These are phyloP conservation scores for Drosophila setifemur DNA, from an alignment of 1,140 invertebrate genomes.

Conservation along the genomic window DNA sequence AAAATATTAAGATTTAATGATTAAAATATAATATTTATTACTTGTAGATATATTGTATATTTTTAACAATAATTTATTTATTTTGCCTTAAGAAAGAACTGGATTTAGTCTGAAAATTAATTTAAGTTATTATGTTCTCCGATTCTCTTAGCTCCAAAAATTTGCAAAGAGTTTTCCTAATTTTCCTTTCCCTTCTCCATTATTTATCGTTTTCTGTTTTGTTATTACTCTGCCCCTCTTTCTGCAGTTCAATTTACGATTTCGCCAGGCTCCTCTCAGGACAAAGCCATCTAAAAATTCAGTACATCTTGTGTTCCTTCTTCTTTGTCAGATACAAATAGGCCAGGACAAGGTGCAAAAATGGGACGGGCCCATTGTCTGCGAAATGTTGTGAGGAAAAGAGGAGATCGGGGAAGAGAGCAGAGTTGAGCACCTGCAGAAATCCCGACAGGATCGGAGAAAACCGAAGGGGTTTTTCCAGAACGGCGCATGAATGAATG, in stretches of 20 bases:
- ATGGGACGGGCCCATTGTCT: slow-evolving; percentile 68
- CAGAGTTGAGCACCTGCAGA: slow-evolving; percentile 54
- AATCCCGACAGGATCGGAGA: slow-evolving; percentile 33
- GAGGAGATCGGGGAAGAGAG: slow-evolving; percentile 3
- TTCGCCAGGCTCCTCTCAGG: slow-evolving; percentile 13
- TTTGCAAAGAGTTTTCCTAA: no score
- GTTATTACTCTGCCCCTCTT: background rate
- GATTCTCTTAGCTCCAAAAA: no score
- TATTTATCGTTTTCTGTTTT: background rate
- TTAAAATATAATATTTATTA: no score
- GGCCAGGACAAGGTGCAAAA: slow-evolving; percentile 76
- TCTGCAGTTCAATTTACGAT: background rate
- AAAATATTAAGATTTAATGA: no score
- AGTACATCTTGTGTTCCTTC: slow-evolving; percentile 16
- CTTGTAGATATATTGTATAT: no score
- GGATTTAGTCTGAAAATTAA: no score
- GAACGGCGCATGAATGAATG: slow-evolving; percentile 52
- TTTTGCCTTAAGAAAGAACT: no score
- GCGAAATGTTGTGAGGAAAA: slow-evolving; percentile 31
- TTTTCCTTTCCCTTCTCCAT: background rate
- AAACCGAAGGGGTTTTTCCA: slow-evolving; percentile 56
- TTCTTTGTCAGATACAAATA: slow-evolving; percentile 49
- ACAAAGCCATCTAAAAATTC: slow-evolving; percentile 23
- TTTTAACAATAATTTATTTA: no score
- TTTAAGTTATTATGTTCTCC: no score